phyloP scores from a whole-genome alignment of 2,797 vertebrate genomes.

The Trematocara caparti region DNA sequence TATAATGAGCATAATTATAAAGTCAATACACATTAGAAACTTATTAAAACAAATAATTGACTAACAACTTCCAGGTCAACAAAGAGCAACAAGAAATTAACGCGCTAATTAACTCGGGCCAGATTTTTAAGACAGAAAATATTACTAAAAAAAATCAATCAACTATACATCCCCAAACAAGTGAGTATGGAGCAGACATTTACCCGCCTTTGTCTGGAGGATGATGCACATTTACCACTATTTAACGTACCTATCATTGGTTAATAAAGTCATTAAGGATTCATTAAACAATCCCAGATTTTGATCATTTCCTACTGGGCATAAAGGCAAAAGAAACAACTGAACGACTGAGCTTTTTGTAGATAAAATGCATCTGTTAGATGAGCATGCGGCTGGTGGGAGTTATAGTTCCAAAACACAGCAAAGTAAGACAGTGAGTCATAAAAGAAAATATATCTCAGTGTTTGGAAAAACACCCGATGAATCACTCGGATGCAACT shows the following conservation, averaged over 20 bases:
- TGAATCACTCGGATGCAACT: not conserved
- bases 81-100: not conserved
- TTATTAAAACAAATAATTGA: not conserved
- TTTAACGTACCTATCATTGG: not conserved
- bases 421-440: not conserved
- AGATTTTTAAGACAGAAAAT: not conserved
- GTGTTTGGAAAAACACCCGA: not conserved
- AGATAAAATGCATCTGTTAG: not conserved
- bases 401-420: not conserved
- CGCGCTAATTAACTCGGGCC: not conserved
- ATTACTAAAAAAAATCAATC: not conserved
- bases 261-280: not conserved
- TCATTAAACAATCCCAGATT: not conserved
- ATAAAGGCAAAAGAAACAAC: not conserved
- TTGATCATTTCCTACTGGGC: not conserved
- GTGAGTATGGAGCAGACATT: not conserved
- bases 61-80: slow-evolving; percentile 3
- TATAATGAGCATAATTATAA: not conserved
- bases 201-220: not conserved
- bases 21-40: not conserved
- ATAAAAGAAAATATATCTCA: not conserved
- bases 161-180: not conserved
- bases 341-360: not conserved
- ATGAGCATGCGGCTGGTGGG: not conserved
- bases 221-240: not conserved